Base-by-base conservation (phyloP, 1,140 invertebrate genomes). In the Hyles vespertilio region DNA sequence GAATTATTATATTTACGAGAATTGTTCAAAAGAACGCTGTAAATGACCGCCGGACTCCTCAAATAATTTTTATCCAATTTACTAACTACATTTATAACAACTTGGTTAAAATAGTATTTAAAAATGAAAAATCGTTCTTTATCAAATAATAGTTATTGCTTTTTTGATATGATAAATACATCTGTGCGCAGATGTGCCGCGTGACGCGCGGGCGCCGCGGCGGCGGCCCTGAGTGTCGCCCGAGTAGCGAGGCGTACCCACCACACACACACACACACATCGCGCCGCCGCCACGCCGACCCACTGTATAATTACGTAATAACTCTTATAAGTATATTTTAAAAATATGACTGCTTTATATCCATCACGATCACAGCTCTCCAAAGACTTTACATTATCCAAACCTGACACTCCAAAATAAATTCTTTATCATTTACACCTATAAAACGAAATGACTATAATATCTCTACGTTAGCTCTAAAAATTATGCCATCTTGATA, bases 401-500 rank as follows among this genome's bases (percentile, higher is more conserved):
- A 66, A 74, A 83, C 77, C 82, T 72, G 76, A 86, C 80, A 66
- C 76, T 78, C 84, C 86, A 84, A 87, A 87, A 87, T 87, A 88
- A 84, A 87, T 87, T 86, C 82, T 84, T 81, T 77, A 83, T 75
- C 72, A 74, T 79, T 84, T 86, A 88, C 72, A 87, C 78, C 81
- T 86, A 87, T 80, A 80, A 85, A 89, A 86, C 77, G 81, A 89
- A 89, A 89, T 87, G 84, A 89, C 84, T 89, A 86, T 82, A 81
- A 78, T 86, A 86, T 81, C 61, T 85, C 81, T 88, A 88, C 78
- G 72, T 87, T 89, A 87, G 77, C 76, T 76, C 79, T 88, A 88
- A 83, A 70, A 84, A 89, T 89, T 89, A 89, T 89, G 86, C 86
- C 84, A 87, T 89, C 85, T 85, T 81, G 77, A 88, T 88, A 88